These are phyloP conservation scores for Nomada flava DNA, from an alignment of 2,888 invertebrate genomes.

Conservation along the genomic window DNA sequence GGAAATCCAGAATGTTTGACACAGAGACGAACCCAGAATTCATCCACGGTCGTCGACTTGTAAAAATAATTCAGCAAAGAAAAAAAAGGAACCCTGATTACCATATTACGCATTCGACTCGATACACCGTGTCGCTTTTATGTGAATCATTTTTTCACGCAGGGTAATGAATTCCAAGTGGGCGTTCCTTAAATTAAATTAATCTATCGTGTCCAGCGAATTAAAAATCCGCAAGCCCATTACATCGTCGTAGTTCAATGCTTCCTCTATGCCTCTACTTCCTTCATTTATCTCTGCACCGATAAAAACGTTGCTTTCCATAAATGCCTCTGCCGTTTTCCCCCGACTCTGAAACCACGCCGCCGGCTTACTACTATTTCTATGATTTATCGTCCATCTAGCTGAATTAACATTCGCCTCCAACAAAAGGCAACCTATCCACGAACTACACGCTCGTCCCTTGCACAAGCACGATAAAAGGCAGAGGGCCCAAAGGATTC, in stretches of 20 bases:
- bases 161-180: not conserved
- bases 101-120: not conserved
- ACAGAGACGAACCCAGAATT: too few relatives aligned
- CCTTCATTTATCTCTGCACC: not conserved
- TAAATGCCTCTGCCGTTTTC: not conserved
- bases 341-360: too few relatives aligned
- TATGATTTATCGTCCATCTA: not conserved
- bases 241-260: not conserved
- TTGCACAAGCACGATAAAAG: slow-evolving; percentile 2
- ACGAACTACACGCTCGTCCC: not conserved
- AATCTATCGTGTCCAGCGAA: not conserved
- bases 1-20: too few relatives aligned
- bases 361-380: not conserved
- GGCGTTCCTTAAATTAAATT: not conserved
- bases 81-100: too few relatives aligned
- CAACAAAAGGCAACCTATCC: slow-evolving; percentile 3
- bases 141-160: not conserved
- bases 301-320: not conserved
- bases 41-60: too few relatives aligned
- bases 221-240: not conserved
- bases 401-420: slow-evolving; percentile 13
- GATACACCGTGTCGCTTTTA: not conserved
- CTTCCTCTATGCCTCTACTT: not conserved
- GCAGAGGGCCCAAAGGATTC: slow-evolving; percentile 16
- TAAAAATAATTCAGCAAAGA: too few relatives aligned